Base-by-base conservation (phyloP, 2,113 vertebrate species). In the Malurus melanocephalus region DNA sequence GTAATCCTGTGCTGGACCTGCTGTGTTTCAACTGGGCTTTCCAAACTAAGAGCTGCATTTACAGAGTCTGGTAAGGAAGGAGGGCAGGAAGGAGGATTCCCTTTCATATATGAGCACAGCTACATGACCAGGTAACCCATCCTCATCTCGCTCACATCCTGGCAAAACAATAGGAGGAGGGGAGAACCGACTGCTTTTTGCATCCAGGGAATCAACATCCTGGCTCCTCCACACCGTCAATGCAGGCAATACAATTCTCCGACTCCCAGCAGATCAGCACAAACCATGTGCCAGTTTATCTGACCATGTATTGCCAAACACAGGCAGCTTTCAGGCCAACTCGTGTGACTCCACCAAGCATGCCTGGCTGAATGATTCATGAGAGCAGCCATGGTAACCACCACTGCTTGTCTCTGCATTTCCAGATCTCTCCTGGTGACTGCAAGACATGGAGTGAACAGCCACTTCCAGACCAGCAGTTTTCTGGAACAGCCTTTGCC, bases 121-220 rank as follows among this genome's bases (percentile, higher is more conserved):
- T 40, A 5, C 2, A 1, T 1, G 5, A 60, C 27, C 53, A 49
- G 33, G 14, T 43, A 59, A 45, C 14, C 26, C 60, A 16, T 24
- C 28, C 40, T 60, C 23, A 27, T 22, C 48, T 66, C 8, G 2
- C 0, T 22, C 12, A 30, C 27, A 40, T 17, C 24, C 71, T 64
- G 26, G 11, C 7, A 9, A 4, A 66, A 35, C 33, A 62, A 20
- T 8, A 52, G 21, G 42, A 57, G 2, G 30, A 24, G 62, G 21
- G 3, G 26, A 84, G 67, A 85, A 9, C 1, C 0, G 0, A 20
- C 9, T 17, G 27, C 27, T 56, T 20, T 24, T 56, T 30, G 8
- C 24, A 55, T 30, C 55, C 40, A 59, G 19, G 11, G 15, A 51
- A 51, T 52, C 60, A 69, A 22, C 16, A 51, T 8, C 14, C 26